Conservation (phyloP, 2,113 vertebrate species). For the Actenoides lindsayi region DNA sequence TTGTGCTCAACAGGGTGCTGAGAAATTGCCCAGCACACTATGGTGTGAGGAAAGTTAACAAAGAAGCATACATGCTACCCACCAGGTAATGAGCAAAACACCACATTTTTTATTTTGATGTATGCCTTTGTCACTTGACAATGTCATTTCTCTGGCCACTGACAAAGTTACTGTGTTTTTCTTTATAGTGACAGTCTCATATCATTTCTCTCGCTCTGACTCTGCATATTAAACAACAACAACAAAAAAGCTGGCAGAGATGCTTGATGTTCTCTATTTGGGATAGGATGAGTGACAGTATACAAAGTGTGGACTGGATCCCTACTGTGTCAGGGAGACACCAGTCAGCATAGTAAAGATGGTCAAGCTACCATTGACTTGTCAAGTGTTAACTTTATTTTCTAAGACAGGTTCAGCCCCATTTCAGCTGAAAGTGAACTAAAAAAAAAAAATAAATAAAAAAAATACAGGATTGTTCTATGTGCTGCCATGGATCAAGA, state of each 20-base stretch:
- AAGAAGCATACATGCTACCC: neutral
- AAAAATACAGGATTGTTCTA: neutral
- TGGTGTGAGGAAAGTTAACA: neutral
- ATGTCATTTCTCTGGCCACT: neutral
- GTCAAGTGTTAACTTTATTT: neutral
- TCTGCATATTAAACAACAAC: neutral
- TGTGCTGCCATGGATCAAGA: neutral
- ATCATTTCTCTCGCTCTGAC: neutral
- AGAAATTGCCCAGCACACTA: neutral
- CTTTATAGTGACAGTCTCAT: neutral
- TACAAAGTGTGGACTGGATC: neutral
- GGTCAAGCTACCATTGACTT: neutral
- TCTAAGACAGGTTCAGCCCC: neutral
- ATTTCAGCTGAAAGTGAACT: neutral
- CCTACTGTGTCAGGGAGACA: neutral
- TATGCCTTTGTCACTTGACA: constrained; percentile 18
- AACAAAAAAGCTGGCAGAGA: neutral
- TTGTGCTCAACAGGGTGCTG: neutral
- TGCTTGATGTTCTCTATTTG: neutral
- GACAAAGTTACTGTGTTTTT: neutral
- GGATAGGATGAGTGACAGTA: neutral
- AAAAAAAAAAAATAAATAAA: neutral
- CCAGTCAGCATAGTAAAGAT: neutral
- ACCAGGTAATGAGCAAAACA: neutral
- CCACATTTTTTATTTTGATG: constrained; percentile 24